phyloP scores from a whole-genome alignment of 2,113 vertebrate genomes.

The Microtus oregoni region DNA sequence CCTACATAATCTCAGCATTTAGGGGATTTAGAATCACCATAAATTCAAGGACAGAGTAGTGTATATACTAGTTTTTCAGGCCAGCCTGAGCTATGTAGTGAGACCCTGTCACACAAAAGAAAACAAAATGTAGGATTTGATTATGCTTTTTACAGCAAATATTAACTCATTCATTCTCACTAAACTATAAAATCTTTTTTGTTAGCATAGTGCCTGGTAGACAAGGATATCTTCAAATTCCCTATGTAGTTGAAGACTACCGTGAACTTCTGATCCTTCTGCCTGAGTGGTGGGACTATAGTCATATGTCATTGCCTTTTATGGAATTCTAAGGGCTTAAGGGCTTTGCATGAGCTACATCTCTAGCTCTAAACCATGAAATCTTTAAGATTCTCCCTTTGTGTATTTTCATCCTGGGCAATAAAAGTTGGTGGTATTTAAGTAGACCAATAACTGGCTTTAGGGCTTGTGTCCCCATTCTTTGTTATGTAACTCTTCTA shows the following conservation, averaged over 20 bases:
- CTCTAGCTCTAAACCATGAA: neutral
- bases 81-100: neutral
- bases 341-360: neutral
- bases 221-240: neutral
- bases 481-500: neutral
- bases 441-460: constrained; percentile 3
- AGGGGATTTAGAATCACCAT: neutral
- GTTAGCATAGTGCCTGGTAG: neutral
- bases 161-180: neutral
- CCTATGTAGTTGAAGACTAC: no score
- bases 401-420: neutral
- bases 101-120: neutral
- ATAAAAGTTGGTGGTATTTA: constrained; percentile 29
- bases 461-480: neutral
- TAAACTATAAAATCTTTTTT: neutral
- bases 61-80: neutral
- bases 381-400: constrained; percentile 13
- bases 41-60: neutral
- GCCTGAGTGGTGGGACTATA: neutral
- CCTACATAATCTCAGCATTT: neutral
- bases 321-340: neutral
- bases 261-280: neutral
- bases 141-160: neutral
- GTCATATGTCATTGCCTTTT: no score
- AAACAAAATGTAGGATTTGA: neutral